A percentile compares a stretch with the other conserved stretches of the same genome.
These are phyloP conservation scores for Lepetodrilus schrolli DNA, from an alignment of 2,888 invertebrate species.

Conservation along the genomic window DNA sequence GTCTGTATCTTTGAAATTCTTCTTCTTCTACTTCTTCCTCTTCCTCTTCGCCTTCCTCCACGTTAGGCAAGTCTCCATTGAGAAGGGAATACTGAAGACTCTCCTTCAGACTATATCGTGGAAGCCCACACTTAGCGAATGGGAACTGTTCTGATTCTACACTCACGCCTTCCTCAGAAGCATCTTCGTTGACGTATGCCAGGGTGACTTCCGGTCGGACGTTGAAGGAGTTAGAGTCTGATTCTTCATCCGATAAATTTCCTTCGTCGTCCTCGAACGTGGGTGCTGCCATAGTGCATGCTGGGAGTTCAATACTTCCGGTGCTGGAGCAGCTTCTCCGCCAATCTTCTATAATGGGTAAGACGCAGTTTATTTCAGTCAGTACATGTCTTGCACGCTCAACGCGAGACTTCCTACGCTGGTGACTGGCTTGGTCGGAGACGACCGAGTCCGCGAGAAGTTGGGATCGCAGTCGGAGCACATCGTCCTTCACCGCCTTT, in stretches of 20 bases:
- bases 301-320: not conserved
- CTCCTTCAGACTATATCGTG: not conserved
- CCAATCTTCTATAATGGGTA: not conserved
- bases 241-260: not conserved
- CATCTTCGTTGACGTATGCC: not conserved
- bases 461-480: constrained; percentile 1
- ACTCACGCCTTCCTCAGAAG: not conserved
- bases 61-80: not conserved
- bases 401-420: constrained; percentile 10
- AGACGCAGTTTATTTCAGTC: not conserved
- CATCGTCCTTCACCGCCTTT: constrained; percentile 3
- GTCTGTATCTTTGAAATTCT: too few species aligned
- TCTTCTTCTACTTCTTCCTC: too few species aligned
- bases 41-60: not conserved
- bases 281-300: not conserved
- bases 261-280: not conserved
- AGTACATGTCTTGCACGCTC: not conserved
- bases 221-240: not conserved
- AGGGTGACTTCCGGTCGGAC: not conserved
- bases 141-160: not conserved
- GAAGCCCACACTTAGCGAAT: not conserved
- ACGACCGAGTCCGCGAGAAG: constrained; percentile 17
- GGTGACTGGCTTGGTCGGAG: not conserved
- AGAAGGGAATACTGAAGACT: constrained; percentile 7
- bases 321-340: not conserved